Evolutionary conservation across 2,113 vertebrate genomes (phyloP).

Genomic region (Ifrita kowaldi): DNA sequence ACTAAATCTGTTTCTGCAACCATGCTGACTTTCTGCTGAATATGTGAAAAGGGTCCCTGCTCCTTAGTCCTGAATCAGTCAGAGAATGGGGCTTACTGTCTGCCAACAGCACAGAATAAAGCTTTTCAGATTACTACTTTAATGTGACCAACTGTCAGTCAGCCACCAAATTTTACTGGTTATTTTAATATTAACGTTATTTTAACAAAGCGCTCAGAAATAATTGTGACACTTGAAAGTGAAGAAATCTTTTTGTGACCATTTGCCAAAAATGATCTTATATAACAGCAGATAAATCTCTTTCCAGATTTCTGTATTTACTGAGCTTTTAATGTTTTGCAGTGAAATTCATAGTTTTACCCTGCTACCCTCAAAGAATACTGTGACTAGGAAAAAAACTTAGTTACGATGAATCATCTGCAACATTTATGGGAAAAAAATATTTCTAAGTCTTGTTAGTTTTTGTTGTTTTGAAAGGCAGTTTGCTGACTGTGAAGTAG

Average conservation of each 20-base stretch:
- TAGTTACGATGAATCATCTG: background rate
- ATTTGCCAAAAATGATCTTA: background rate
- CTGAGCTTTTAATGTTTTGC: background rate
- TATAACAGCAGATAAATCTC: background rate
- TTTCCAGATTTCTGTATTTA: background rate
- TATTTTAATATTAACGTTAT: background rate
- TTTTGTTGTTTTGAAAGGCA: background rate
- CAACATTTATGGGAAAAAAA: rapidly evolving
- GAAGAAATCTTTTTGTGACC: background rate
- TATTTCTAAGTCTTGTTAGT: background rate
- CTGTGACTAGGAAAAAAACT: background rate
- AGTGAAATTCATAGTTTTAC: background rate
- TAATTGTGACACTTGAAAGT: background rate
- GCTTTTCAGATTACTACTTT: background rate
- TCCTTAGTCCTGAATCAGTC: background rate
- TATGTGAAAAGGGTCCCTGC: background rate
- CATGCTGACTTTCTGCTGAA: background rate
- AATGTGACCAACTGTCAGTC: background rate
- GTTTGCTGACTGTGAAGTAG: background rate
- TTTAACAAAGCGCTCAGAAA: background rate
- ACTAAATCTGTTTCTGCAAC: background rate
- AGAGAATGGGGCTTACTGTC: background rate
- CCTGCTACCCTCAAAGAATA: background rate
- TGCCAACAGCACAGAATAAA: background rate
- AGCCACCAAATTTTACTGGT: background rate